Evolutionary conservation across 2,113 vertebrate genomes (phyloP).

Genomic region (Psephotus haematonotus): DNA sequence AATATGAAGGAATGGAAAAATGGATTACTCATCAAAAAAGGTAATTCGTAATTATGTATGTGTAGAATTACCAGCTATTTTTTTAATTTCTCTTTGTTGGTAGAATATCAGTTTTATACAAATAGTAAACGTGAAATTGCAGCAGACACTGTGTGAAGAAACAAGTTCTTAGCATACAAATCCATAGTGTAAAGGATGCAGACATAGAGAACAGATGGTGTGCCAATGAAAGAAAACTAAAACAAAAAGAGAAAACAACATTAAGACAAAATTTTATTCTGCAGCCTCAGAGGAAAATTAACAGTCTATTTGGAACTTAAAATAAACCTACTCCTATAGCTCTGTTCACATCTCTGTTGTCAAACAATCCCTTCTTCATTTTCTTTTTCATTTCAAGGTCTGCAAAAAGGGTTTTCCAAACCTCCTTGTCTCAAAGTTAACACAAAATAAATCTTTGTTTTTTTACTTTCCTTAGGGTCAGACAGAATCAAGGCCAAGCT

Average conservation of each 20-base stretch:
- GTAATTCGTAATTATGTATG: not conserved
- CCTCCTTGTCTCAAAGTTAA: not conserved
- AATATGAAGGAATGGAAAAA: not conserved
- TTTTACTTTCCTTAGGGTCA: not conserved
- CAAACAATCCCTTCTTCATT: not conserved
- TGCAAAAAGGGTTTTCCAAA: not conserved
- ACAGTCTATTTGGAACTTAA: not conserved
- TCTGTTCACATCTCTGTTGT: not conserved
- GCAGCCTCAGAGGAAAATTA: not conserved
- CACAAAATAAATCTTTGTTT: not conserved
- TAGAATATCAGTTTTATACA: not conserved
- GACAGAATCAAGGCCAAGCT: not conserved
- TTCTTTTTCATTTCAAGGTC: not conserved
- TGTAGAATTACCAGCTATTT: not conserved
- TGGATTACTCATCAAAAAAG: not conserved
- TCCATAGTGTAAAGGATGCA: not conserved
- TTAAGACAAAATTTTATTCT: conserved; percentile 16
- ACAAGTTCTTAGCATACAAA: not conserved
- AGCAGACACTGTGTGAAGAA: not conserved
- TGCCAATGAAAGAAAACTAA: not conserved
- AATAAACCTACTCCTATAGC: not conserved
- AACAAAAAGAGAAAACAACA: conserved; percentile 4
- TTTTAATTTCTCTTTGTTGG: not conserved
- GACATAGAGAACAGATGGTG: conserved; percentile 25
- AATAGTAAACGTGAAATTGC: conserved; percentile 13